A percentile compares a stretch with the other conserved stretches of the same genome.
Conservation (phyloP, 2,888 invertebrate species). For the Tipula vernalis region DNA sequence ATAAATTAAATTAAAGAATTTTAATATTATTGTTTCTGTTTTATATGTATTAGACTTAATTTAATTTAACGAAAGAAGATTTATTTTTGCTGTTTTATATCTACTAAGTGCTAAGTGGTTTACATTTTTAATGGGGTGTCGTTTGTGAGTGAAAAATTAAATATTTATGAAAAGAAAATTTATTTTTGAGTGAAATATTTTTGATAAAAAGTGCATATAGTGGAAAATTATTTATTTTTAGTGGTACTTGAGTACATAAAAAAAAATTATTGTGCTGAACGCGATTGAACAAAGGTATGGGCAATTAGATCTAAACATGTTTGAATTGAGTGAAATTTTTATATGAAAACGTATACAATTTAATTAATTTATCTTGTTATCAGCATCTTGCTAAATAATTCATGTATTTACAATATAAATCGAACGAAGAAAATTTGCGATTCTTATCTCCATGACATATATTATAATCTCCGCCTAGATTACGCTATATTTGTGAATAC, state of each 20-base stretch:
- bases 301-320: not conserved
- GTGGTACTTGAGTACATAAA: not conserved
- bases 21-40: not conserved
- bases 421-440: not conserved
- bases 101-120: not conserved
- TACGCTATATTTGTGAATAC: not conserved
- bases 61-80: not conserved
- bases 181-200: not conserved
- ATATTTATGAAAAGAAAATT: not conserved
- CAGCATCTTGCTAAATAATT: not conserved
- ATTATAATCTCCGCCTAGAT: not conserved
- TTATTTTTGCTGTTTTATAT: not conserved
- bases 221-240: too few relatives aligned
- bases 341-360: not conserved
- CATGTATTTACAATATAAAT: not conserved
- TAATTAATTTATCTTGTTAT: not conserved
- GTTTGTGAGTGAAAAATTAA: not conserved
- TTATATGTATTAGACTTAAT: not conserved
- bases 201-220: not conserved
- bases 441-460: not conserved
- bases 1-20: not conserved
- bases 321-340: not conserved
- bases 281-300: not conserved
- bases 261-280: not conserved
- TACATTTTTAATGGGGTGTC: not conserved